Evolutionary conservation across 2,888 invertebrate species (phyloP), one percentile per base, ranked within the genome.

Genomic region (Priocnemis perturbator): DNA sequence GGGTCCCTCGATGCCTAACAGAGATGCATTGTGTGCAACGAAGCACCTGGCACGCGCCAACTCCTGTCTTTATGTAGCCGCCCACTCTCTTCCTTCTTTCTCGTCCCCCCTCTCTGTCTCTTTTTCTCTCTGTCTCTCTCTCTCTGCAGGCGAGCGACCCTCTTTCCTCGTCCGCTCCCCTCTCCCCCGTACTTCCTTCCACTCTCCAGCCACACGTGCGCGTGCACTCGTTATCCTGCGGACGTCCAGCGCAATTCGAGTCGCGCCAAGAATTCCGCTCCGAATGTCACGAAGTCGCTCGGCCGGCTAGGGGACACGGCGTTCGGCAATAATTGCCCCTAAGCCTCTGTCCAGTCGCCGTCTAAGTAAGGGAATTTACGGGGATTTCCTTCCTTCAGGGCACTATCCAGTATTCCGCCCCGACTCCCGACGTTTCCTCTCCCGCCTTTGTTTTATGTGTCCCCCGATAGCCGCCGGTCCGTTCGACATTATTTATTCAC

Each of bases 31-130:
- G 50, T 50, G 50, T 19, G n/a, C 50, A 50, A 50, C 50, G 50
- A 50, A 50, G 50, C 50, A 81, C 82, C 81, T 81, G 85, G 86
- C 86, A 85, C 87, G 87, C 87, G 88, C 88, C 88, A 88, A 19
- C 50, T 21, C 45, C 20, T 58, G 14, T 17, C 21, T 58, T 7
- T 37, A 7, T 21, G 19, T 45, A 2, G 19, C 15, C 30, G 17
- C 14, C 19, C 17, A 26, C 17, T 17, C 9, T 5, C 17, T n/a
- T 17, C 50, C 2, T n/a, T 19, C 19, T 50, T 14, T 50, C 50
- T 47, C 47, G n/a, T n/a, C n/a, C n/a, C n/a, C n/a, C n/a, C n/a
- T n/a, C n/a, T n/a, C n/a, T n/a, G n/a, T n/a, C n/a, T n/a, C n/a
- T n/a, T n/a, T n/a, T n/a, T 50, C 50, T 11, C 17, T 58, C 45